These are phyloP conservation scores for Poeciliopsis presidionis DNA, from an alignment of 2,797 vertebrate species.

Conservation along the genomic window DNA sequence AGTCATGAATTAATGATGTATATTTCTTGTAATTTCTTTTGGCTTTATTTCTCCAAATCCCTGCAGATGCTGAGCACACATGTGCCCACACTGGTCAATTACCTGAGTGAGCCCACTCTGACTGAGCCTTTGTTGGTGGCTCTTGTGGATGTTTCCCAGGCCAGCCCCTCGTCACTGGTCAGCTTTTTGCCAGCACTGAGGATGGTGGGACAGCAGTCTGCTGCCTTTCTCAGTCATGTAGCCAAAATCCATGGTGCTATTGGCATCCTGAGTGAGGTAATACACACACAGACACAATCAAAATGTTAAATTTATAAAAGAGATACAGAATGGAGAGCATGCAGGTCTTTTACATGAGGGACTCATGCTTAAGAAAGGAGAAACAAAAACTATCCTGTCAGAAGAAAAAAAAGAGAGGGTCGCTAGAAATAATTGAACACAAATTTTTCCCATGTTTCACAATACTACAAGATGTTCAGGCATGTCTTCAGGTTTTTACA, in stretches of 20 bases:
- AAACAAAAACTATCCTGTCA: background rate
- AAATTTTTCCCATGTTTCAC: background rate
- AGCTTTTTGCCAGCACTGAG: constrained; percentile 84
- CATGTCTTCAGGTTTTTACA: background rate
- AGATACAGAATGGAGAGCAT: background rate
- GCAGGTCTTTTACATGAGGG: background rate
- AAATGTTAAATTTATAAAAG: background rate
- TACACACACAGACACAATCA: background rate
- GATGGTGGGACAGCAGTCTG: constrained; percentile 81
- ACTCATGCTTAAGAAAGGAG: background rate
- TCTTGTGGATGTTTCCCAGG: constrained; percentile 86
- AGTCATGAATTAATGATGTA: background rate
- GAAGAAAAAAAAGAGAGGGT: background rate
- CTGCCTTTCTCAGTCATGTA: constrained; percentile 85
- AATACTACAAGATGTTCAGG: background rate
- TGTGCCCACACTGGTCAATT: constrained; percentile 82
- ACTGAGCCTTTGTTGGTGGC: constrained; percentile 84
- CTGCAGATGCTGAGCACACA: constrained; percentile 86
- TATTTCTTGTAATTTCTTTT: constrained; percentile 1
- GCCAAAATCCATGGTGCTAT: constrained; percentile 92
- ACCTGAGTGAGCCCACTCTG: constrained; percentile 81
- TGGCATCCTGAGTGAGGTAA: constrained; percentile 89
- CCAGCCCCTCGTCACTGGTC: constrained; percentile 84
- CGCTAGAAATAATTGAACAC: background rate
- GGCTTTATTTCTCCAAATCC: constrained; percentile 11